Evolutionary conservation across 2,888 invertebrate species (phyloP), one percentile per base, ranked within the genome.

Genomic region (Acanthosoma haemorrhoidale): DNA sequence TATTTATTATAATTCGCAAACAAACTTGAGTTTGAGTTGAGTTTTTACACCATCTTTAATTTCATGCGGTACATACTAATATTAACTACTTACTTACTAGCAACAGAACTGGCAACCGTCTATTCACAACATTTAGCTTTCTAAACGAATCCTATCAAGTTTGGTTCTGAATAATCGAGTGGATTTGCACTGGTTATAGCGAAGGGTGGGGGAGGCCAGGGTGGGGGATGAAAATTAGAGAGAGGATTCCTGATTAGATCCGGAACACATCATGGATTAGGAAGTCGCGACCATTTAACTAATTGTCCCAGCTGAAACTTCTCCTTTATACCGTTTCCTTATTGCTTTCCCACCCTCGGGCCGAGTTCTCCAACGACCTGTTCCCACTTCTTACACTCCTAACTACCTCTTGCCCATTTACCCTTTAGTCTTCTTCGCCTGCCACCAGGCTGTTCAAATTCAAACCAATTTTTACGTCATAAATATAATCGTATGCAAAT

Each of bases 271-370:
- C 51, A 41, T 51, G 67, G 67, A 67, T 67, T 67, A 67, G 67
- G 67, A 67, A 67, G 67, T 67, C 67, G 67, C 67, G 67, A 67
- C 67, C 67, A 67, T 67, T 67, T 67, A 67, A 67, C 67, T 67
- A 67, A 67, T 67, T 67, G 67, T 67, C 57, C 34, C 38, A 67
- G 38, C 34, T 38, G 32, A 67, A 67, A 67, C 18, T 67, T 67
- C 31, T 41, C 34, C 67, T 51, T 67, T 51, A 67, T 51, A 57
- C 43, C 51, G 39, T 41, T 69, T 69, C 69, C 69, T 69, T 61
- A 32, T 32, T 61, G 41, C 57, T 51, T 38, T 38, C 39, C 43
- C 41, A 31, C 66, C 36, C 66, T 31, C 41, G 32, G 39, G 18
- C 15, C 57, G 58, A 15, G 31, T 29, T 43, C 58, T 36, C 5